These are phyloP conservation scores for Cybosia mesomella DNA, from an alignment of 2,888 invertebrate species.

Conservation along the genomic window DNA sequence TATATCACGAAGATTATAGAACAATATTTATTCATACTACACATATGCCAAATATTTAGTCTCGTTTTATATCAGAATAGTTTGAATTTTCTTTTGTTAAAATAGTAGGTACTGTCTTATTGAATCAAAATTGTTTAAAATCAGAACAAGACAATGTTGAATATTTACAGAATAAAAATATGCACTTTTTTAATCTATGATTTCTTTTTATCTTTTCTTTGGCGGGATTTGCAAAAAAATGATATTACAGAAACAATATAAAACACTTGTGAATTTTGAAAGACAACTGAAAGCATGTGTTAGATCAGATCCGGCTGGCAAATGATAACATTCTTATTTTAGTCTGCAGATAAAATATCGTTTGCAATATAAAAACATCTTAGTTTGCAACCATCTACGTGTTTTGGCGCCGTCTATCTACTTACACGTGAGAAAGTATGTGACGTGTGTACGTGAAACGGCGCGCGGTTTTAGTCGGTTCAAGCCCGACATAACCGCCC, in stretches of 20 bases:
- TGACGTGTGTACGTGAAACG: conserved; percentile 28
- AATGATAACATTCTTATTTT: conserved; percentile 53
- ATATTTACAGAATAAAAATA: conserved; percentile 15
- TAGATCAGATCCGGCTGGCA: conserved; percentile 48
- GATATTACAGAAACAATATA: not conserved
- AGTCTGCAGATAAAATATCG: conserved; percentile 44
- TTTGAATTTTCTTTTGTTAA: conserved; percentile 10
- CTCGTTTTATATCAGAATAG: conserved; percentile 6
- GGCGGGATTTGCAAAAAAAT: not conserved
- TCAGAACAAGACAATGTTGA: conserved; percentile 15
- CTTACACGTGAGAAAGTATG: conserved; percentile 36
- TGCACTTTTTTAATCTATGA: conserved; percentile 18
- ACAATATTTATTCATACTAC: conserved; percentile 12
- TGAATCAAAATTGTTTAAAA: conserved; percentile 23
- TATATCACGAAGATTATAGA: conserved; percentile 3
- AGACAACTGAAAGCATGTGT: conserved; percentile 32
- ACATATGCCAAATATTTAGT: conserved; percentile 21
- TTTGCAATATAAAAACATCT: conserved; percentile 27
- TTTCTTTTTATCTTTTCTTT: conserved; percentile 3
- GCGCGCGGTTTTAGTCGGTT: too few relatives aligned
- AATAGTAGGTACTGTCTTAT: conserved; percentile 8
- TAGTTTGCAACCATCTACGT: conserved; percentile 42
- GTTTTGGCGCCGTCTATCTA: conserved; percentile 22
- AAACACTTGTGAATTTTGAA: conserved; percentile 21
- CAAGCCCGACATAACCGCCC: too few relatives aligned